A percentile compares a stretch with the other conserved stretches of the same genome.
Conservation (phyloP, 2,113 vertebrate species). For the Phyllopteryx taeniolatus region DNA sequence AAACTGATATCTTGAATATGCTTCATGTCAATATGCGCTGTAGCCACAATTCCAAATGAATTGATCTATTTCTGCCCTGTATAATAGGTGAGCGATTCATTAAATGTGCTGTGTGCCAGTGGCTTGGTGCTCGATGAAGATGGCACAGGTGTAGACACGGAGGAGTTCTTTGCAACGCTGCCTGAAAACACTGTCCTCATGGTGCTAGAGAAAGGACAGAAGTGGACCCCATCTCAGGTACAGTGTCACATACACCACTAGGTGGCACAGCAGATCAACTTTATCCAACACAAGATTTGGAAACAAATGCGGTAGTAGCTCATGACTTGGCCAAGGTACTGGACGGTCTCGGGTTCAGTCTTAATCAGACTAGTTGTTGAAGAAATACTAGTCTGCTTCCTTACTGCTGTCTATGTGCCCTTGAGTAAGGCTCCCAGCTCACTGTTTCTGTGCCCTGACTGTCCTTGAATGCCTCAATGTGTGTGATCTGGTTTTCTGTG, state of each 20-base stretch:
- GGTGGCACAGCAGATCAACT: conserved; percentile 30
- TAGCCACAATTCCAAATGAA: not conserved
- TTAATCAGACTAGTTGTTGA: too few species aligned
- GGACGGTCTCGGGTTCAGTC: not conserved
- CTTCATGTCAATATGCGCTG: not conserved
- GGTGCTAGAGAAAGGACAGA: conserved; percentile 82
- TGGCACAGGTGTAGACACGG: conserved; percentile 84
- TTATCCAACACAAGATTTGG: too few species aligned
- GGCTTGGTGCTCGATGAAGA: conserved; percentile 88
- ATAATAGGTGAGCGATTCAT: conserved; percentile 70
- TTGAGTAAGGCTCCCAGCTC: too few species aligned
- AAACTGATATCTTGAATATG: not conserved
- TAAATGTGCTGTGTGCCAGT: conserved; percentile 58
- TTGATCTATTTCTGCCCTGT: not conserved
- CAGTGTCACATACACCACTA: conserved; percentile 28
- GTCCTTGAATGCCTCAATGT: too few species aligned
- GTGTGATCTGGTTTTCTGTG: too few species aligned
- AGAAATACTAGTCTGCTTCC: too few species aligned
- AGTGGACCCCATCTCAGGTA: conserved; percentile 76
- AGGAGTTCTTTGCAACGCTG: conserved; percentile 85
- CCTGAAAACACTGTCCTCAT: conserved; percentile 79
- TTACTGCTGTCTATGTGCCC: too few species aligned
- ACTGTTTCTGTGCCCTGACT: too few species aligned
- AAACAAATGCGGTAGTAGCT: not conserved
- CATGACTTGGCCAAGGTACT: not conserved